Conservation (phyloP, 2,888 invertebrate species). For the Muschampia plurimacula region DNA sequence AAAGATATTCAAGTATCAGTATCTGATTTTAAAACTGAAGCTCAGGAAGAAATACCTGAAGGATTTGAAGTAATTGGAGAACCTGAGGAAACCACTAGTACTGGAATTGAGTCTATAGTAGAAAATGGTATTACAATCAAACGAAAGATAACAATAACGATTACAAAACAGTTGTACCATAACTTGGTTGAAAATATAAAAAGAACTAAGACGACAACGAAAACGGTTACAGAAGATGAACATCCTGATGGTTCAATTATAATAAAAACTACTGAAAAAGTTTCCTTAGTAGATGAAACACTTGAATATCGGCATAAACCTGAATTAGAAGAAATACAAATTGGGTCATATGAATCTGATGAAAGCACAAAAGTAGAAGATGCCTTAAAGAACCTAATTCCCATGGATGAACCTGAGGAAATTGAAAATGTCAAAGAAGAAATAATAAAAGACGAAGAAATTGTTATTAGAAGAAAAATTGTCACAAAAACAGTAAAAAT, state of each 20-base stretch:
- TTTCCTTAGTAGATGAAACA: slow-evolving; percentile 64
- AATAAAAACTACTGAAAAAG: slow-evolving; percentile 73
- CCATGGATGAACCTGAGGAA: slow-evolving; percentile 56
- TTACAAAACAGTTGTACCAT: slow-evolving; percentile 60
- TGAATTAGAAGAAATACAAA: slow-evolving; percentile 44
- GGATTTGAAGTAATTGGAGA: slow-evolving; percentile 59
- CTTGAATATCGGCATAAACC: slow-evolving; percentile 44
- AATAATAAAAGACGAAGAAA: slow-evolving; percentile 52
- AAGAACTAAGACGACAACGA: slow-evolving; percentile 66
- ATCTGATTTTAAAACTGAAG: slow-evolving; percentile 60
- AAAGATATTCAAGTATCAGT: slow-evolving; percentile 75
- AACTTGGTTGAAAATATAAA: slow-evolving; percentile 55
- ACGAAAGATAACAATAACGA: slow-evolving; percentile 66
- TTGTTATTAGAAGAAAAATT: slow-evolving; percentile 60
- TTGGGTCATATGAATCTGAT: slow-evolving; percentile 40
- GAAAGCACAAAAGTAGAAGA: slow-evolving; percentile 50
- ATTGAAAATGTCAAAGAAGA: slow-evolving; percentile 54
- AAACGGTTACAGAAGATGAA: slow-evolving; percentile 70
- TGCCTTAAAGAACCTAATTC: slow-evolving; percentile 53
- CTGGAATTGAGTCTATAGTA: slow-evolving; percentile 56
- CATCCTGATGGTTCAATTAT: slow-evolving; percentile 73
- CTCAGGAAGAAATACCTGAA: slow-evolving; percentile 52
- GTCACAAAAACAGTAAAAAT: slow-evolving; percentile 63
- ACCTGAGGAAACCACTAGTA: slow-evolving; percentile 59
- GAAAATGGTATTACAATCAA: slow-evolving; percentile 64